phyloP scores from a whole-genome alignment of 2,888 invertebrate genomes.

The Chrysolina americana region DNA sequence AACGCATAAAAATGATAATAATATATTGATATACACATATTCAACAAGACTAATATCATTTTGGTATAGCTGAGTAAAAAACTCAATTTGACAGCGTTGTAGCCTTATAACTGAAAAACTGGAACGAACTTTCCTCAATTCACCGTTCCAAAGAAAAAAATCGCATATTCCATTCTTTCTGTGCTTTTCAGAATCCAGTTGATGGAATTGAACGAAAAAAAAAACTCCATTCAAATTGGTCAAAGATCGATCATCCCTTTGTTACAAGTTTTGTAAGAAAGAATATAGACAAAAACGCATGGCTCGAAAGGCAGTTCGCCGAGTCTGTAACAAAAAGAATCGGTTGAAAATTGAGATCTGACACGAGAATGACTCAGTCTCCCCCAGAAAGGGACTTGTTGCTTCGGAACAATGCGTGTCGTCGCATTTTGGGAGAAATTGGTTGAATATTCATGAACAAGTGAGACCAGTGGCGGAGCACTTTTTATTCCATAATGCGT shows the following conservation, averaged over 20 bases:
- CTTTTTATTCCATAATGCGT: neutral
- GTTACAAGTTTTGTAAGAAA: neutral
- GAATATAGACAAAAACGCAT: slow-evolving; percentile 1
- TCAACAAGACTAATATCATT: too few relatives aligned
- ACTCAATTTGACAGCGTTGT: too few relatives aligned
- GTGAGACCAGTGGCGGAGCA: neutral
- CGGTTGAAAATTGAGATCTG: neutral
- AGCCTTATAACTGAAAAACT: too few relatives aligned
- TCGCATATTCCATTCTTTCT: neutral
- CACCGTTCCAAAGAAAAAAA: too few relatives aligned
- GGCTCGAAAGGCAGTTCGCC: neutral
- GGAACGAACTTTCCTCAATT: too few relatives aligned
- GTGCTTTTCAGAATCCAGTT: neutral
- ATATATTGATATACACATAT: too few relatives aligned
- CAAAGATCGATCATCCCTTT: neutral
- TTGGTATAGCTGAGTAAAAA: too few relatives aligned
- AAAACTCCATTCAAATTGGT: neutral
- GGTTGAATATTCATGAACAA: slow-evolving; percentile 5
- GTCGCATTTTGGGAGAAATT: neutral
- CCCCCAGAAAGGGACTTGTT: slow-evolving; percentile 15
- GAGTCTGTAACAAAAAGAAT: slow-evolving; percentile 5
- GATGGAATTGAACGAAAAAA: neutral
- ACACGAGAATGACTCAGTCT: neutral
- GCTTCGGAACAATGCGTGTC: slow-evolving; percentile 2
- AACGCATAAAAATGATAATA: too few relatives aligned